Evolutionary conservation across 2,888 invertebrate genomes (phyloP).

Genomic region (Isoperla grammatica): DNA sequence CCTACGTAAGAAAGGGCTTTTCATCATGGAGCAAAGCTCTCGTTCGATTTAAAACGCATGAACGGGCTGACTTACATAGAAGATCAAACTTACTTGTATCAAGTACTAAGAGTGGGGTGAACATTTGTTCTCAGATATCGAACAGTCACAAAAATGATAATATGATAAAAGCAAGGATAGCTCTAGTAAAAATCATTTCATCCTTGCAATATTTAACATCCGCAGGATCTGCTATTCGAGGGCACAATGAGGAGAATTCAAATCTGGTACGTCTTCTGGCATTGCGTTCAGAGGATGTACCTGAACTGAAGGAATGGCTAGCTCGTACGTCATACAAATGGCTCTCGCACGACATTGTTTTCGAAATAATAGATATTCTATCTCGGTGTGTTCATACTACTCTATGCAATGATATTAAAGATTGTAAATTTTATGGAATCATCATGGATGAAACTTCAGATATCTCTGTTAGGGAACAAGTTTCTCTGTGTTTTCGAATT

Average conservation of each 20-base stretch:
- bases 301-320: conserved; percentile 19
- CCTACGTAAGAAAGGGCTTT: too few relatives aligned
- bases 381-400: too few relatives aligned
- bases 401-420: too few relatives aligned
- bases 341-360: conserved; percentile 24
- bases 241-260: conserved; percentile 28
- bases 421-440: too few relatives aligned
- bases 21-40: not conserved
- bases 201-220: not conserved
- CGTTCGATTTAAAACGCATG: not conserved
- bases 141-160: too few relatives aligned
- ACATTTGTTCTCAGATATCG: too few relatives aligned
- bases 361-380: too few relatives aligned
- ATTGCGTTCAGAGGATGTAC: conserved; percentile 27
- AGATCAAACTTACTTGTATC: too few relatives aligned
- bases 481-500: too few relatives aligned
- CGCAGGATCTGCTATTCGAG: conserved; percentile 12
- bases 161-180: not conserved
- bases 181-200: not conserved
- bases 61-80: not conserved
- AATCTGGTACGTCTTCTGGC: conserved; percentile 28
- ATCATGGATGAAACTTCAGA: too few relatives aligned
- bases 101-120: not conserved
- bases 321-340: conserved; percentile 22
- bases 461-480: too few relatives aligned